These are phyloP conservation scores for Drosophila multiciliata DNA, from an alignment of 2,888 invertebrate genomes.

Conservation along the genomic window DNA sequence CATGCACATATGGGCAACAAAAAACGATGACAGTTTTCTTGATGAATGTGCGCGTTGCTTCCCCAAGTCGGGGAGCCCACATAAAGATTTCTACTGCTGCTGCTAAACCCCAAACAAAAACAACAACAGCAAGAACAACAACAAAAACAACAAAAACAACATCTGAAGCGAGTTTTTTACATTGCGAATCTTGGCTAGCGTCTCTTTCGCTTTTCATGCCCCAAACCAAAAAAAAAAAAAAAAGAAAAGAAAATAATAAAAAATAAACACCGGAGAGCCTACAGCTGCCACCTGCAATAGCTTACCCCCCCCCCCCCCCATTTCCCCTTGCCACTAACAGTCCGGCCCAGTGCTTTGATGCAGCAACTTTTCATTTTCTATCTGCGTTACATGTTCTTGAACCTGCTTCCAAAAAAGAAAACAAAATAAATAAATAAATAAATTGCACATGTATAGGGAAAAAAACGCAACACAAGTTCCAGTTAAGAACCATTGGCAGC, in stretches of 20 bases:
- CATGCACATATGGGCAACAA: slow-evolving; percentile 47
- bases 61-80: slow-evolving; percentile 44
- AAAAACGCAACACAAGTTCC: not conserved
- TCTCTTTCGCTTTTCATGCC: slow-evolving; percentile 67
- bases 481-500: not conserved
- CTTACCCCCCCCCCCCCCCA: not conserved
- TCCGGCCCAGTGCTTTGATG: slow-evolving; percentile 1
- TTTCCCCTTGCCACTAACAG: not conserved
- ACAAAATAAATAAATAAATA: not conserved
- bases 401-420: slow-evolving; percentile 12
- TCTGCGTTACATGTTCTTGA: slow-evolving; percentile 20
- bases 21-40: slow-evolving; percentile 81
- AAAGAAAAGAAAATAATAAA: slow-evolving; percentile 13
- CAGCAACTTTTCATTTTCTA: slow-evolving; percentile 53
- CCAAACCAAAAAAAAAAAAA: slow-evolving; percentile 41
- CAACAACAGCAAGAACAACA: slow-evolving; percentile 6
- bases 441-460: not conserved
- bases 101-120: slow-evolving; percentile 35
- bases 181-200: slow-evolving; percentile 51
- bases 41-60: slow-evolving; percentile 76
- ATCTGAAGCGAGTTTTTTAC: slow-evolving; percentile 47
- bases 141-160: not conserved
- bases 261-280: slow-evolving; percentile 42
- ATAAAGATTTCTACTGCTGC: slow-evolving; percentile 53
- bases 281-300: slow-evolving; percentile 45